A percentile compares a stretch with the other conserved stretches of the same genome.
Evolutionary conservation across 2,888 invertebrate species (phyloP).

Genomic region (Folsomia candida): DNA sequence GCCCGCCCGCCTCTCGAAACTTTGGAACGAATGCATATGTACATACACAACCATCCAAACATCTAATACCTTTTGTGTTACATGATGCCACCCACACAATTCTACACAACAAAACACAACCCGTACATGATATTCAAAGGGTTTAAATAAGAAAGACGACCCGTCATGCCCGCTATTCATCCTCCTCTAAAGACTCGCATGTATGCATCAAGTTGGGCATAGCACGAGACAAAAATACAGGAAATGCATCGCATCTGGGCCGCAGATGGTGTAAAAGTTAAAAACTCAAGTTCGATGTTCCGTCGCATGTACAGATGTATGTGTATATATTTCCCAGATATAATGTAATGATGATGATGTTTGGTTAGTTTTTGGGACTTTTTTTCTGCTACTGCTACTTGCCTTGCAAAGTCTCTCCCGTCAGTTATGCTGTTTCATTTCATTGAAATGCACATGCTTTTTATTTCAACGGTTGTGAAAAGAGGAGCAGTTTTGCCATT

Average conservation of each 20-base stretch:
- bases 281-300: conserved; percentile 29
- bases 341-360: neutral
- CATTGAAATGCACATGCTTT: conserved; percentile 15
- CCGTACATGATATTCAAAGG: neutral
- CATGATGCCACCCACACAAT: neutral
- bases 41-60: neutral
- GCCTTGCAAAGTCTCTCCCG: neutral
- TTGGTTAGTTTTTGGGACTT: neutral
- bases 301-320: neutral
- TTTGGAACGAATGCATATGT: neutral
- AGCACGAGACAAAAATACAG: neutral
- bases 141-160: too few relatives aligned
- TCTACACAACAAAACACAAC: neutral
- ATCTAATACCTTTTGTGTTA: too few relatives aligned
- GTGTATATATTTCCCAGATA: neutral
- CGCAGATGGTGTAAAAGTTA: conserved; percentile 45
- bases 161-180: too few relatives aligned
- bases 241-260: conserved; percentile 31
- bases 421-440: conserved; percentile 7
- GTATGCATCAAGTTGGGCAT: neutral
- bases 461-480: conserved; percentile 7
- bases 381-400: neutral
- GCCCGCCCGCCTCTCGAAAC: neutral
- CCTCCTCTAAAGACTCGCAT: too few relatives aligned
- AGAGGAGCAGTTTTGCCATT: neutral